Evolutionary conservation across 2,888 invertebrate genomes (phyloP), one percentile per base, ranked within the genome.

Genomic region (Neoaliturus tenellus): DNA sequence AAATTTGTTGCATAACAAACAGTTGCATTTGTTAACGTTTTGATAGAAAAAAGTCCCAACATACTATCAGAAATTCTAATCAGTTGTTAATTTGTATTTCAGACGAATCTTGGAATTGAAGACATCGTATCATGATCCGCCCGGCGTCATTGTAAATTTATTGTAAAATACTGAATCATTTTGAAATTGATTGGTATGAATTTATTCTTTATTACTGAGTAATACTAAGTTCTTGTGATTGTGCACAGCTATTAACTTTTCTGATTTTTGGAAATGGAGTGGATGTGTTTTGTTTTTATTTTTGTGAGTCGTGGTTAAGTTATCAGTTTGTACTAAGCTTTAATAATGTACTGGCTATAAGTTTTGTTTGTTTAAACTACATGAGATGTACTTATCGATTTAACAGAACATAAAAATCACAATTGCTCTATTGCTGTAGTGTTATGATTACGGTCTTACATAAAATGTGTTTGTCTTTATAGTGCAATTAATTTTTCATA

Each of bases 121-220:
- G 39, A 39, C 71, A 71, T 23, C 8, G 71, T 41, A 71, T n/a
- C 14, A 33, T 39, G 39, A 71, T 71, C 71, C 71, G 71, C 71
- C 71, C 71, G 25, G 71, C 71, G 8, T 71, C 35, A 71, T 71
- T 35, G 33, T 39, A 71, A 71, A 39, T 71, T 33, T 17, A 33
- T 28, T 71, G 71, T 71, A 71, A 71, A 71, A 71, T 71, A 71
- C 71, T 71, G 71, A 71, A 71, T 71, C 71, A 39, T 71, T 71
- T 71, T n/a, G 35, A 71, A 71, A 71, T 71, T 71, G 33, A 71
- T 71, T 71, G 71, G 71, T 71, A 71, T 71, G 39, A 71, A 23
- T 71, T 71, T 71, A 71, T 62, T 71, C 71, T 71, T 71, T 71
- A 71, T 71, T 71, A 71, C 71, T 71, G 71, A 71, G 71, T 71